These are phyloP conservation scores for Ctenomys sociabilis DNA, from an alignment of 2,113 vertebrate species.

Conservation along the genomic window DNA sequence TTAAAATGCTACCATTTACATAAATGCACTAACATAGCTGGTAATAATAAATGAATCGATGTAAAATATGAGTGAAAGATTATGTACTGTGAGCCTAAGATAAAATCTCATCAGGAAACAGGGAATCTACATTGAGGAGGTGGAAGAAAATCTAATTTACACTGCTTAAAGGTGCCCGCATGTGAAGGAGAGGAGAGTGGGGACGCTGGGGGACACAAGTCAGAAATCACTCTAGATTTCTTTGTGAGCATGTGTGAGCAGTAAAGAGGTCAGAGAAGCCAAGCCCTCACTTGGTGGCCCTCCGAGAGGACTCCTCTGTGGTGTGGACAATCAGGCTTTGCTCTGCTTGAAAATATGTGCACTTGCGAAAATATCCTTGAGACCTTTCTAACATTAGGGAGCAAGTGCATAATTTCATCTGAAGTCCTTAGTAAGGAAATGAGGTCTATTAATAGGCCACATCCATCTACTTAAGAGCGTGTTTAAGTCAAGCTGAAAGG, in stretches of 20 bases:
- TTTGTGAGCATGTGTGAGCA: constrained; percentile 74
- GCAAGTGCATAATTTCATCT: constrained; percentile 45
- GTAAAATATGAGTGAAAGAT: constrained; percentile 65
- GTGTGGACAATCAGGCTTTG: constrained; percentile 3
- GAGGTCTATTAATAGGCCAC: constrained; percentile 49
- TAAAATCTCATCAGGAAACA: constrained; percentile 29
- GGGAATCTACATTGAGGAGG: not conserved
- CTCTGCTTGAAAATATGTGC: constrained; percentile 65
- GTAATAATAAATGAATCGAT: constrained; percentile 68
- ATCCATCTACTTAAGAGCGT: constrained; percentile 63
- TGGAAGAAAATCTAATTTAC: constrained; percentile 56
- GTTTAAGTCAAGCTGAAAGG: constrained; percentile 6
- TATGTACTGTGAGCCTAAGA: constrained; percentile 69
- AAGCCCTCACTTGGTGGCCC: constrained; percentile 1
- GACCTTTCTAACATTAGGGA: not conserved
- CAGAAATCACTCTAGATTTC: constrained; percentile 77
- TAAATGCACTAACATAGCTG: constrained; percentile 73
- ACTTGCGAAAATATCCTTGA: constrained; percentile 59
- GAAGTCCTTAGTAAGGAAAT: constrained; percentile 62
- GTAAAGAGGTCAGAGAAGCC: constrained; percentile 69
- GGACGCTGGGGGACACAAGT: constrained; percentile 75
- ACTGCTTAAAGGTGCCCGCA: constrained; percentile 74
- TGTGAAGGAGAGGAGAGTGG: constrained; percentile 74
- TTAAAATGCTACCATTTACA: constrained; percentile 77
- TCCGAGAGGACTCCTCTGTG: constrained; percentile 49